Evolutionary conservation across 2,113 vertebrate genomes (phyloP).

Genomic region (Coptodon rendalli): DNA sequence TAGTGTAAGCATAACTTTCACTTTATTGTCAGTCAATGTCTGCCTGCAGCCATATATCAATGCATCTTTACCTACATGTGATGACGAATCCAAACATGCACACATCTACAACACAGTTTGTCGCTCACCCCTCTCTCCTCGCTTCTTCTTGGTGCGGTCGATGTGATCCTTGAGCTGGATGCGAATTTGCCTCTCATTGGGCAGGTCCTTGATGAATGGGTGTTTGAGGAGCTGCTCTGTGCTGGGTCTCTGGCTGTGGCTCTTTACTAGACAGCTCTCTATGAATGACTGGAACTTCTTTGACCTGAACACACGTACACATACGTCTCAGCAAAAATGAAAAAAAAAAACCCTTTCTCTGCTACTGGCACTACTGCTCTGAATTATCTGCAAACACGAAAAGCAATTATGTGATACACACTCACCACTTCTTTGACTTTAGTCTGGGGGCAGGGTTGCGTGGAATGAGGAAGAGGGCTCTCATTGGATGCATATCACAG

Average conservation of each 20-base stretch:
- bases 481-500: conserved; percentile 98
- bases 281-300: conserved; percentile 96
- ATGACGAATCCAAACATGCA: not conserved
- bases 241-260: conserved; percentile 84
- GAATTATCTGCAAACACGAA: not conserved
- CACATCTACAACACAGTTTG: not conserved
- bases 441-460: conserved; percentile 90
- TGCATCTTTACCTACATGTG: not conserved
- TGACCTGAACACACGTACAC: conserved; percentile 73
- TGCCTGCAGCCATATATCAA: not conserved
- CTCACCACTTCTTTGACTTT: conserved; percentile 98
- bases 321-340: not conserved
- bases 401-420: not conserved
- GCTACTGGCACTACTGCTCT: not conserved
- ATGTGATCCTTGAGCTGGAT: conserved; percentile 99
- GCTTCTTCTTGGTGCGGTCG: conserved; percentile 93
- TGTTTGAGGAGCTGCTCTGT: conserved; percentile 92
- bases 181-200: conserved; percentile 91
- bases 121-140: conserved; percentile 86
- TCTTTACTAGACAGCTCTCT: conserved; percentile 92
- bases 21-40: not conserved
- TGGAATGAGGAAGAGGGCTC: conserved; percentile 95
- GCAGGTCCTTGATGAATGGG: conserved; percentile 86
- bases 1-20: not conserved
- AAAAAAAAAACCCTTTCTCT: not conserved